These are phyloP conservation scores for Pyrgilauda ruficollis DNA, from an alignment of 2,113 vertebrate species.

Conservation along the genomic window DNA sequence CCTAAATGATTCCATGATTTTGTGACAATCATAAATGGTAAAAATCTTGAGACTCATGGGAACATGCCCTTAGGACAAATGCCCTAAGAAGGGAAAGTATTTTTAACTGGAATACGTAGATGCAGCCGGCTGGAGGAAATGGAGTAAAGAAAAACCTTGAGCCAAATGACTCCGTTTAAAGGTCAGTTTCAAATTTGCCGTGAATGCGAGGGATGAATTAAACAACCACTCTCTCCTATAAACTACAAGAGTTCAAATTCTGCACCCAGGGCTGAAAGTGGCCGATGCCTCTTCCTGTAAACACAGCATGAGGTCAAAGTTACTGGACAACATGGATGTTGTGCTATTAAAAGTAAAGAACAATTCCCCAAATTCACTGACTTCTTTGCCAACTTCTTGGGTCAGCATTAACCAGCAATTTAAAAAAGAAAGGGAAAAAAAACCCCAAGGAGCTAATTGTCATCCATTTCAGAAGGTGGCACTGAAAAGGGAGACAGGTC, in stretches of 20 bases:
- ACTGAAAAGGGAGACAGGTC: neutral
- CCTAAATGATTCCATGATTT: neutral
- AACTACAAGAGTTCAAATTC: neutral
- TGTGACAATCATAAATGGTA: neutral
- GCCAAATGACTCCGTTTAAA: neutral
- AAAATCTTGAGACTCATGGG: neutral
- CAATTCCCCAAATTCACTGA: neutral
- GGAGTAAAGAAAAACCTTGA: neutral
- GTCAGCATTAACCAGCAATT: neutral
- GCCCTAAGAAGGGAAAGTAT: neutral
- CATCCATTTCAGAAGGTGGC: neutral
- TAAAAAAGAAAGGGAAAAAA: neutral
- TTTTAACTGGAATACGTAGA: neutral
- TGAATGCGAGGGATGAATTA: neutral
- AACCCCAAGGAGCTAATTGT: neutral
- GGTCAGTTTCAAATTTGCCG: neutral
- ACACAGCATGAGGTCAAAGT: neutral
- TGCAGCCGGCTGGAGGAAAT: neutral
- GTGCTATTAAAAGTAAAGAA: neutral
- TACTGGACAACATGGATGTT: neutral
- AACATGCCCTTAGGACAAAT: neutral
- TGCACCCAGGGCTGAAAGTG: neutral
- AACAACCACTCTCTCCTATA: slow-evolving; percentile 9
- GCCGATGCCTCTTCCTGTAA: slow-evolving; percentile 10
- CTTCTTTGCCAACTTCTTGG: neutral